phyloP scores from a whole-genome alignment of 2,797 vertebrate genomes.

The Meriones psammophilus region DNA sequence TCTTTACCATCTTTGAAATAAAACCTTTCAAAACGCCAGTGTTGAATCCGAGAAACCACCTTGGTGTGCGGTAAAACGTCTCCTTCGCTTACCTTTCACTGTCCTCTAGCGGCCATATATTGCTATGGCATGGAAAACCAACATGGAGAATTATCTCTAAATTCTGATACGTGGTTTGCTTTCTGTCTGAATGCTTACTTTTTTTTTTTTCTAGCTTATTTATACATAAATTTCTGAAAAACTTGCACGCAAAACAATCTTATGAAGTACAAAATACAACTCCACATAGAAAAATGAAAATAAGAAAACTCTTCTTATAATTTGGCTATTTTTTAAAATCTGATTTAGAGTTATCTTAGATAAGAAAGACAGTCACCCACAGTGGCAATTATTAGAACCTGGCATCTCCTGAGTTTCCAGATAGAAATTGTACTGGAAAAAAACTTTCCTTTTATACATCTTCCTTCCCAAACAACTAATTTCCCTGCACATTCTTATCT shows the following conservation, averaged over 20 bases:
- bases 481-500: constrained; percentile 66
- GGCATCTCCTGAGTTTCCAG: constrained; percentile 12
- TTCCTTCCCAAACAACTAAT: constrained; percentile 73
- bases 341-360: constrained; percentile 62
- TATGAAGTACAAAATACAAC: not conserved
- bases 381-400: not conserved
- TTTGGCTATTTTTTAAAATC: not conserved
- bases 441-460: not conserved
- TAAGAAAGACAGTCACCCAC: not conserved
- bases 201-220: not conserved
- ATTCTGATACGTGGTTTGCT: not conserved
- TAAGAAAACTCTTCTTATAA: not conserved
- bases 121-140: not conserved
- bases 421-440: constrained; percentile 40
- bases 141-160: not conserved
- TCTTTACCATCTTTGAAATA: constrained; percentile 77
- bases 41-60: constrained; percentile 3
- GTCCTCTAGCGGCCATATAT: constrained; percentile 84
- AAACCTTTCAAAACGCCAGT: constrained; percentile 32
- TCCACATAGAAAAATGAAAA: not conserved
- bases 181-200: not conserved
- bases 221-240: not conserved
- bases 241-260: not conserved
- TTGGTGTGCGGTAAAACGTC: not conserved
- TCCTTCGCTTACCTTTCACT: constrained; percentile 81